Evolutionary conservation across 2,888 invertebrate genomes (phyloP), one percentile per base, ranked within the genome.

Genomic region (Litoditis marina): DNA sequence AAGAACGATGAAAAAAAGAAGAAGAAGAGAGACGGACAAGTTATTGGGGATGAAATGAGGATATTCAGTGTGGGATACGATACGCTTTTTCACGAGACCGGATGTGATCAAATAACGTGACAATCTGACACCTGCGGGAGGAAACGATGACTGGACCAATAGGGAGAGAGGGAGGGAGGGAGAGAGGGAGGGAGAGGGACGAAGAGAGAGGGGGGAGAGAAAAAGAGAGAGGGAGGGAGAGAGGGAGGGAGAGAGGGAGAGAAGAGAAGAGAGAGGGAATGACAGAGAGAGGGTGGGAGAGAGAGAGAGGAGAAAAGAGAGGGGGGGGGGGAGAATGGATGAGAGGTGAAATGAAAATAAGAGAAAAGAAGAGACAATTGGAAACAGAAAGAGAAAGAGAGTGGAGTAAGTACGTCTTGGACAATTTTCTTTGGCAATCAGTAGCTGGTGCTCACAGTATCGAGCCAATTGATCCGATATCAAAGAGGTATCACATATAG

Each of bases 111-210:
- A 44, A 44, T 25, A 44, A 44, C 44, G 44, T 44, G 44, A 44
- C 44, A 44, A 44, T 44, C 25, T 44, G 44, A 44, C 44, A 44
- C 44, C 44, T 44, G 44, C 19, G 44, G 25, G 44, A 19, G 19
- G 19, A 19, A 44, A 44, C 44, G 19, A 44, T 19, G 25, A 19
- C 25, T 44, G 19, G 3, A 22, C 44, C 44, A 25, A 25, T 25
- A 44, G 44, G 19, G 44, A 22, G 44, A 6, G 19, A 19, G 44
- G 19, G 25, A 22, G 5, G 25, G 19, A 47, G 31, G 58, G 27
- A 60, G 51, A 30, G 32, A 44, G 27, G 32, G 44, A 27, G 51
- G 44, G 53, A 60, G 44, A 19, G 53, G 60, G 16, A 32, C 39
- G 39, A 2, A 53, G 3, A 39, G 54, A 36, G 19, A 54, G 19